Conservation (phyloP, 2,888 invertebrate species). For the Eustalomyia histrio region DNA sequence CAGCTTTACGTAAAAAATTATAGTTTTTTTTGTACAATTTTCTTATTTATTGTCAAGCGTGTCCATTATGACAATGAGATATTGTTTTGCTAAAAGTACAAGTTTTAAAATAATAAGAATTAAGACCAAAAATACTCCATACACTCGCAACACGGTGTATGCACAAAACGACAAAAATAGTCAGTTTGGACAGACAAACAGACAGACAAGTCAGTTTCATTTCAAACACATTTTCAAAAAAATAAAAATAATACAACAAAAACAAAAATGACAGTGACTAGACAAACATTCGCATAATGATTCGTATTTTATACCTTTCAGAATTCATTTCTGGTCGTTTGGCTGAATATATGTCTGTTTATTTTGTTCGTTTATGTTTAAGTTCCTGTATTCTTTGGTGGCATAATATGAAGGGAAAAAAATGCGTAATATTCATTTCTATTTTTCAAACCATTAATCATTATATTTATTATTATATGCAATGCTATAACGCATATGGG, state of each 20-base stretch:
- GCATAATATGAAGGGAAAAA: slow-evolving; percentile 52
- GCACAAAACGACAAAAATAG: slow-evolving; percentile 57
- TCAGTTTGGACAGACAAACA: slow-evolving; percentile 49
- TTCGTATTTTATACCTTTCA: slow-evolving; percentile 58
- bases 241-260: slow-evolving; percentile 29
- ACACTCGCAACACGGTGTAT: slow-evolving; percentile 8
- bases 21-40: slow-evolving; percentile 14
- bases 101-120: slow-evolving; percentile 57
- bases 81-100: slow-evolving; percentile 64
- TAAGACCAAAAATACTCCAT: slow-evolving; percentile 47
- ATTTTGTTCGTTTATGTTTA: slow-evolving; percentile 15
- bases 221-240: slow-evolving; percentile 53
- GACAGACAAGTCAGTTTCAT: slow-evolving; percentile 51
- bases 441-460: slow-evolving; percentile 60
- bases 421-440: slow-evolving; percentile 58
- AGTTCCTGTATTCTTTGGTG: slow-evolving; percentile 54
- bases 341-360: slow-evolving; percentile 8
- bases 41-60: slow-evolving; percentile 77
- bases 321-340: slow-evolving; percentile 39
- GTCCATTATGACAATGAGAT: slow-evolving; percentile 71
- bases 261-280: slow-evolving; percentile 66
- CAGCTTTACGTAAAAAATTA: slow-evolving; percentile 35
- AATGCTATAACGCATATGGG: too few species aligned
- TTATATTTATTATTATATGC: slow-evolving; percentile 47
- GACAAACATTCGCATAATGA: slow-evolving; percentile 66